Evolutionary conservation across 1,140 invertebrate species (phyloP).

Genomic region (Charaxes varanes): DNA sequence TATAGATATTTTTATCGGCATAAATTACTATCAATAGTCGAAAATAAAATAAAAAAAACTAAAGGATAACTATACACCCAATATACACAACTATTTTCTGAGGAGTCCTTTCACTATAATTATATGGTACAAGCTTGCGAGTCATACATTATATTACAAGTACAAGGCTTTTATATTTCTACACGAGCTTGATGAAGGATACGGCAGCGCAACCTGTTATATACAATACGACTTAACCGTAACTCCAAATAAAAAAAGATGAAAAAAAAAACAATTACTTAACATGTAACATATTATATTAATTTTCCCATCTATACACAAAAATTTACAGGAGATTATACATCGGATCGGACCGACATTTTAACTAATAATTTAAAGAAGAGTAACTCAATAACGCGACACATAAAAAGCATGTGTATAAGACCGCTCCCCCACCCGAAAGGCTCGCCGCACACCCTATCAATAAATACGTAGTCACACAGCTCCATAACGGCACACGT

Average conservation of each 20-base stretch:
- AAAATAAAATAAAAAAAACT: conserved; percentile 60
- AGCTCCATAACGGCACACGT: conserved; percentile 48
- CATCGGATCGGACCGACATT: conserved; percentile 35
- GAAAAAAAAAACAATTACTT: conserved; percentile 53
- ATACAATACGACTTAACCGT: conserved; percentile 37
- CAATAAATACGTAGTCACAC: conserved; percentile 34
- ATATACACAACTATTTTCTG: conserved; percentile 66
- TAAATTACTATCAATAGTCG: conserved; percentile 71
- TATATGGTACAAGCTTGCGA: conserved; percentile 65
- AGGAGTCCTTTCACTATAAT: conserved; percentile 57
- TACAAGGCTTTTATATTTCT: conserved; percentile 56
- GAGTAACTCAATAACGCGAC: conserved; percentile 20
- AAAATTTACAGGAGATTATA: conserved; percentile 68
- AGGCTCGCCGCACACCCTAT: conserved; percentile 27
- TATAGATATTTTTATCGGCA: conserved; percentile 67
- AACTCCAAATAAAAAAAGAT: conserved; percentile 31
- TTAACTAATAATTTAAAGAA: conserved; percentile 51
- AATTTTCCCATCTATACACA: conserved; percentile 70
- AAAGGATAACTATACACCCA: conserved; percentile 70
- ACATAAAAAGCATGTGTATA: conserved; percentile 21
- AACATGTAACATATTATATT: conserved; percentile 64
- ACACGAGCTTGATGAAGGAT: conserved; percentile 26
- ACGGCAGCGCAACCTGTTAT: conserved; percentile 32
- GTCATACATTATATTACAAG: conserved; percentile 57
- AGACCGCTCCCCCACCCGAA: conserved; percentile 16